Conservation (phyloP, 2,797 vertebrate species). For the Fundulus diaphanus region DNA sequence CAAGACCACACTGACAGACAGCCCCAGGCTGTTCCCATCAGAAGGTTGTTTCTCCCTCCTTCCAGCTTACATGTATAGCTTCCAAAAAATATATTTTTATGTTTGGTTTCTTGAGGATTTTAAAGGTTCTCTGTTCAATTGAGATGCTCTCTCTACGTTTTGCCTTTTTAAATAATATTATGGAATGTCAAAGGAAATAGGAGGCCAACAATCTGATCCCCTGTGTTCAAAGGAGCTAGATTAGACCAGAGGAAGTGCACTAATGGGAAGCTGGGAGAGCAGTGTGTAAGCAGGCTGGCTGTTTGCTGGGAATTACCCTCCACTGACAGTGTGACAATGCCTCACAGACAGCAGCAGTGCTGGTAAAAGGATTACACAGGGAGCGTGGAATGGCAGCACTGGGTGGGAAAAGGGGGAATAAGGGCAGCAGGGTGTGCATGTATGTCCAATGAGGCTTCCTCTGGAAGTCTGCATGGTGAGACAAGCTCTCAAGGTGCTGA, state of each 20-base stretch:
- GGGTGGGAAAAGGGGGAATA: slow-evolving; percentile 38
- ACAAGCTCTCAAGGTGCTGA: slow-evolving; percentile 45
- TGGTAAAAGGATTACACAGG: slow-evolving; percentile 78
- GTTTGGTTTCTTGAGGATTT: slow-evolving; percentile 31
- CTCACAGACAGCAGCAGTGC: slow-evolving; percentile 51
- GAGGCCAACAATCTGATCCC: slow-evolving; percentile 35
- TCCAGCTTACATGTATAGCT: slow-evolving; percentile 7
- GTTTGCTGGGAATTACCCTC: slow-evolving; percentile 70
- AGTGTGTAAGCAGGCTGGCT: slow-evolving; percentile 37
- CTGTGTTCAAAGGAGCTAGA: slow-evolving; percentile 38
- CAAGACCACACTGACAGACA: slow-evolving; percentile 42
- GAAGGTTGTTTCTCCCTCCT: slow-evolving; percentile 23
- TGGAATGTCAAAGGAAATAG: slow-evolving; percentile 39
- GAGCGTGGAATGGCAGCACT: slow-evolving; percentile 57
- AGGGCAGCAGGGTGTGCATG: slow-evolving; percentile 42
- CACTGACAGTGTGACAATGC: slow-evolving; percentile 73
- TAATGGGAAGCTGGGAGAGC: slow-evolving; percentile 30
- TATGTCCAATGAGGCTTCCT: slow-evolving; percentile 50
- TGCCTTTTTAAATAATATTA: slow-evolving; percentile 20
- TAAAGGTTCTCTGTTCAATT: slow-evolving; percentile 34
- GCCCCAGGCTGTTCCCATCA: slow-evolving; percentile 36
- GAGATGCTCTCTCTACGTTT: slow-evolving; percentile 18
- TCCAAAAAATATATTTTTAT: slow-evolving; percentile 24
- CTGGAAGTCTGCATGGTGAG: slow-evolving; percentile 27
- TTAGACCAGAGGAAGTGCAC: slow-evolving; percentile 26